Evolutionary conservation across 1,140 invertebrate species (phyloP), one percentile per base, ranked within the genome.

Genomic region (Adoxophyes honmai): DNA sequence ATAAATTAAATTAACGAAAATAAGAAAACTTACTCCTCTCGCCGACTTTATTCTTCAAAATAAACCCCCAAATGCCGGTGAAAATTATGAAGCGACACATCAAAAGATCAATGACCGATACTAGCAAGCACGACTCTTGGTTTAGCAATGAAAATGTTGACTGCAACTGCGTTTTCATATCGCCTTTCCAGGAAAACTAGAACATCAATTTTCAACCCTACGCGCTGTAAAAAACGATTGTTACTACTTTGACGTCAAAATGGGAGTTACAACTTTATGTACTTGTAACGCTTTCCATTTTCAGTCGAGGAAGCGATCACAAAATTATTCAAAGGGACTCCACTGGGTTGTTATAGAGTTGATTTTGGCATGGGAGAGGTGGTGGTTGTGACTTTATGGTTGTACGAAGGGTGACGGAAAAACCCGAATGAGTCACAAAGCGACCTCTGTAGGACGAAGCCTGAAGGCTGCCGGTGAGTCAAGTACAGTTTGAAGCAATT

Each of bases 31-130:
- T 44, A 68, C 62, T 52, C 3, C 60, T 57, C 14, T 52, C 9
- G 34, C 15, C 14, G 18, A 21, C 13, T 8, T 35, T 52, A 13
- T 53, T 65, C 44, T 56, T 64, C 34, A 66, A 59, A 28, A 62
- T 56, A 16, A 15, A 35, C 38, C 60, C 56, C 13, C 62, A 64
- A 8, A 70, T 52, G 4, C 55, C 58, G 0, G 59, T 59, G 15
- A 59, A 62, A 51, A 67, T 35, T 34, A 68, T 14, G 37, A 64
- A 59, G 13, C 64, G 57, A 37, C 68, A 70, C 68, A 70, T 70
- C 15, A 51, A 61, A 65, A 54, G 44, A 52, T 37, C 62, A 67
- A 57, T 51, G 4, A 10, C 13, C 36, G 36, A 3, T 28, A 28
- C 21, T n/a, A 28, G 6, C 21, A 28, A 28, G 6, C 21, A 6